Base-by-base conservation (phyloP, 2,797 vertebrate species). In the Poecilia wingei region DNA sequence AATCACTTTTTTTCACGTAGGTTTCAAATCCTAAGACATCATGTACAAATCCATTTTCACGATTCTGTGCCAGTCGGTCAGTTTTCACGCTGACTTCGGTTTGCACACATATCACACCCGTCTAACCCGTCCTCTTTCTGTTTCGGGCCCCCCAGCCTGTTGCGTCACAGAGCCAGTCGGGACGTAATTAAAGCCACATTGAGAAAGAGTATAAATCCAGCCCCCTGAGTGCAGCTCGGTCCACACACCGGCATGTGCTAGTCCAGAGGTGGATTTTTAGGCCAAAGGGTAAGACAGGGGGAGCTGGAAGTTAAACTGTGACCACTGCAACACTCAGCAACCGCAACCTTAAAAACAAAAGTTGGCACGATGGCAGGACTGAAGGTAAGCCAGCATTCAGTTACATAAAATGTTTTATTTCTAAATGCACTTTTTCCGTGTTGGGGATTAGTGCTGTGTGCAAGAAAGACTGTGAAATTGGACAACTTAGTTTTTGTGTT, bases 181-280 rank as follows among this genome's bases (percentile, higher is more conserved):
- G 72, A 25, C 87, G 93, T 96, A 96, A 97, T 97, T 95, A 93
- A 97, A 96, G 88, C 89, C 95, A 95, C 59, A 95, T 95, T 91
- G 94, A 91, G 93, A 82, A 96, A 95, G 91, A 89, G 86, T 68
- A 92, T 88, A 95, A 90, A 93, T 92, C 89, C 91, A 87, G 46
- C 94, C 92, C 86, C 77, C 76, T 71, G 82, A 31, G n/a, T 68
- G n/a, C 41, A 51, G 13, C 83, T 78, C 76, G 36, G 82, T 74
- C 47, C 70, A 78, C 77, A 72, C 31, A 84, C 59, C 28, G 64
- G 68, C 33, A 57, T n/a, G 80, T 74, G 71, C 47, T 4, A 66
- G 53, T 47, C 77, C 86, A 66, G 80, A 66, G 72, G 78, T 77
- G 74, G 79, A 79, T 78, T 84, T 82, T 82, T 75, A 80, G 74